A percentile compares a stretch with the other conserved stretches of the same genome.
Evolutionary conservation across 2,888 invertebrate species (phyloP).

Genomic region (Ischnus inquisitorius): DNA sequence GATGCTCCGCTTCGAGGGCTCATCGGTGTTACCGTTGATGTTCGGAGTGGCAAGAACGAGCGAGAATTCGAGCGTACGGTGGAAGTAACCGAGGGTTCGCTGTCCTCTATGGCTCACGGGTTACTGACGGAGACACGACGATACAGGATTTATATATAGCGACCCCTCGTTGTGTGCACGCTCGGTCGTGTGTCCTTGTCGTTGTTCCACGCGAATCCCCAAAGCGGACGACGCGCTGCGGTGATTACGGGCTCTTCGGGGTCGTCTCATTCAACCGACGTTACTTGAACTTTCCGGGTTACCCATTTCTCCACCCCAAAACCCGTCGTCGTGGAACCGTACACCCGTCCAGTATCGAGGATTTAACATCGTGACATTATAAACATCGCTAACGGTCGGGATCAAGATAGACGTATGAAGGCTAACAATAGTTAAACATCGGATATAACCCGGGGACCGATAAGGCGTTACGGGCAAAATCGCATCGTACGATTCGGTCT

Average conservation of each 20-base stretch:
- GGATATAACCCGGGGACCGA: not conserved
- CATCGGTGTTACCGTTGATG: slow-evolving; percentile 45
- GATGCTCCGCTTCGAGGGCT: slow-evolving; percentile 4
- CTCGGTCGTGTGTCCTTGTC: slow-evolving; percentile 40
- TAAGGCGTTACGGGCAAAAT: slow-evolving; percentile 16
- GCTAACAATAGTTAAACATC: slow-evolving; percentile 23
- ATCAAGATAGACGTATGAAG: slow-evolving; percentile 12
- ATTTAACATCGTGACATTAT: not conserved
- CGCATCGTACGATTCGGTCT: slow-evolving; percentile 2
- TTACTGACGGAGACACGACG: slow-evolving; percentile 9
- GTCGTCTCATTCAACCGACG: slow-evolving; percentile 49
- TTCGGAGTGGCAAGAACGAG: slow-evolving; percentile 24
- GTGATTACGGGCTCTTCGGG: slow-evolving; percentile 63
- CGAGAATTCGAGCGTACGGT: slow-evolving; percentile 42
- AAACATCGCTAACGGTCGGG: slow-evolving; percentile 8
- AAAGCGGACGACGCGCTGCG: slow-evolving; percentile 60
- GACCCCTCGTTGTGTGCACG: slow-evolving; percentile 22
- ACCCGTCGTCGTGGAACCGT: slow-evolving; percentile 43
- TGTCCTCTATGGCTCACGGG: not conserved
- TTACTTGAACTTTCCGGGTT: slow-evolving; percentile 41
- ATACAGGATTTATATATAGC: slow-evolving; percentile 30
- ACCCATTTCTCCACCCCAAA: not conserved
- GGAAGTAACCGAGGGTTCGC: slow-evolving; percentile 12
- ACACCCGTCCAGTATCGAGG: slow-evolving; percentile 8
- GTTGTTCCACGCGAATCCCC: slow-evolving; percentile 44